Conservation (phyloP, 2,888 invertebrate genomes). For the Rhagophthalmus giganteus region DNA sequence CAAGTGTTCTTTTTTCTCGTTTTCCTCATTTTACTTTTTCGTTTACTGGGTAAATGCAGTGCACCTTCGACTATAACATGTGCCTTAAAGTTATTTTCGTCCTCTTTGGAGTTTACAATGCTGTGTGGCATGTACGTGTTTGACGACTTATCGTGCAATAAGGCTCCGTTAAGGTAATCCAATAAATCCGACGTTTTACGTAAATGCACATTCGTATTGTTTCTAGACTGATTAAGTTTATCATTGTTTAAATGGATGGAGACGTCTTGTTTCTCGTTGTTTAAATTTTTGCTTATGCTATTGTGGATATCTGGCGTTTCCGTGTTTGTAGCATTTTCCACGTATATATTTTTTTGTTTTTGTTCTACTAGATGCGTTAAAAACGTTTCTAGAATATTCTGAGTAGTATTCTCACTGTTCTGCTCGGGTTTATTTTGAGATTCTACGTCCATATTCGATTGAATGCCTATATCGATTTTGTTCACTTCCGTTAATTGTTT, state of each 20-base stretch:
- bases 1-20: conserved; percentile 43
- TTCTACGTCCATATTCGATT: conserved; percentile 29
- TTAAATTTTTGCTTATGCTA: conserved; percentile 9
- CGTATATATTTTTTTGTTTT: conserved; percentile 36
- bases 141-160: conserved; percentile 35
- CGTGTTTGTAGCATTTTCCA: conserved; percentile 46
- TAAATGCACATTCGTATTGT: no score
- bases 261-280: conserved; percentile 3
- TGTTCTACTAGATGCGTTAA: conserved; percentile 40
- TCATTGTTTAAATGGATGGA: neutral
- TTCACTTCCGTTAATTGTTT: neutral
- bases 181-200: conserved; percentile 49
- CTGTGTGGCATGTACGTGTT: neutral
- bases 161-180: conserved; percentile 50
- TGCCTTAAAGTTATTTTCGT: conserved; percentile 52
- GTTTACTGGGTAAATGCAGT: conserved; percentile 58
- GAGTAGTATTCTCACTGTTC: conserved; percentile 1
- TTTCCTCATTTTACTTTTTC: conserved; percentile 48
- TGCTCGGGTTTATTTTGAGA: conserved; percentile 5
- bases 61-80: conserved; percentile 61
- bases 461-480: conserved; percentile 23
- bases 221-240: conserved; percentile 3
- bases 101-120: conserved; percentile 1
- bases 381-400: conserved; percentile 38
- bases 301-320: conserved; percentile 29